Conservation (phyloP, 1,140 invertebrate genomes). For the Melanaphis sacchari region DNA sequence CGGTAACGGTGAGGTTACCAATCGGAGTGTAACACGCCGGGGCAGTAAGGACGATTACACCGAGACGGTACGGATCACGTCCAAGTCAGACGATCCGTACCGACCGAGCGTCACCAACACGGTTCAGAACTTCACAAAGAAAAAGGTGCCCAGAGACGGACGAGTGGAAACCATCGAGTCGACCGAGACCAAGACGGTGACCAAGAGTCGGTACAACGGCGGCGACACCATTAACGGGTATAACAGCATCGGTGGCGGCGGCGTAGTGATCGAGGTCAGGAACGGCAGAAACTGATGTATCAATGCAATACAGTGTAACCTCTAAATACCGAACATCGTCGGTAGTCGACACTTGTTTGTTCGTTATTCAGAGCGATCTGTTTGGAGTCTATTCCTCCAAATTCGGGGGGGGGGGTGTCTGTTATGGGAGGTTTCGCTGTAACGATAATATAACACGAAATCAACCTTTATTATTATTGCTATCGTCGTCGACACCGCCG, state of each 20-base stretch:
- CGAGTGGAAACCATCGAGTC: conserved; percentile 72
- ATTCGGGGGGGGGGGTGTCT: not conserved
- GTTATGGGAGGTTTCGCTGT: not conserved
- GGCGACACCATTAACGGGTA: conserved; percentile 64
- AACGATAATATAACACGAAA: not conserved
- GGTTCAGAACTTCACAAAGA: conserved; percentile 72
- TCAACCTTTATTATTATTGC: not conserved
- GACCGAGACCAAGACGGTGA: conserved; percentile 73
- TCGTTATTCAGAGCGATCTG: not conserved
- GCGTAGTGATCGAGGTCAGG: conserved; percentile 65
- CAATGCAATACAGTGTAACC: not conserved
- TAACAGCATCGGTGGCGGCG: conserved; percentile 66
- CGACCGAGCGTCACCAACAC: conserved; percentile 73
- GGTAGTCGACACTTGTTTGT: not conserved
- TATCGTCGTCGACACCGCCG: too few species aligned
- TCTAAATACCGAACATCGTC: not conserved
- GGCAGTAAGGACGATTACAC: conserved; percentile 75
- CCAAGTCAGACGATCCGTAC: conserved; percentile 70
- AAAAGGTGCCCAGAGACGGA: conserved; percentile 71
- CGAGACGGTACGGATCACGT: conserved; percentile 73
- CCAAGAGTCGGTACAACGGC: conserved; percentile 69
- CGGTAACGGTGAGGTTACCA: conserved; percentile 55
- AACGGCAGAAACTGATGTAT: conserved; percentile 62
- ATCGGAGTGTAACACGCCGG: conserved; percentile 65
- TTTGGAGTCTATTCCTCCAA: not conserved